phyloP scores from a whole-genome alignment of 2,888 invertebrate species.

The Lottia scabra region DNA sequence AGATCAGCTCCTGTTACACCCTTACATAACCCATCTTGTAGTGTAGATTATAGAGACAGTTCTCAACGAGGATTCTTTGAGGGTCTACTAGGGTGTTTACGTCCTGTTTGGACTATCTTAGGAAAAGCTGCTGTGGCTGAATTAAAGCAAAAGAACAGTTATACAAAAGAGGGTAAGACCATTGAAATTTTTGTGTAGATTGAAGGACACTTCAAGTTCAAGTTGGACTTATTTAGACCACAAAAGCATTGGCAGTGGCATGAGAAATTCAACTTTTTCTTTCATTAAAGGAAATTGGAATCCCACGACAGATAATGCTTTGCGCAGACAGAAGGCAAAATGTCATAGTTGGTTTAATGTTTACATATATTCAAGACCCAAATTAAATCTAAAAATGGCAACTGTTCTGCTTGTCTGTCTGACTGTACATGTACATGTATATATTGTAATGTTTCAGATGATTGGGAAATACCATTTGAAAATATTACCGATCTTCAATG shows the following conservation, averaged over 20 bases:
- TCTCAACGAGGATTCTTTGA: slow-evolving; percentile 65
- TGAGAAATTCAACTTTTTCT: no score
- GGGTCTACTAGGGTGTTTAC: slow-evolving; percentile 88
- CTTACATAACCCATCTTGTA: slow-evolving; percentile 46
- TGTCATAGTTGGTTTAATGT: no score
- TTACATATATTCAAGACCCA: no score
- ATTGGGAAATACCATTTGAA: slow-evolving; percentile 97
- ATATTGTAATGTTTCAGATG: slow-evolving; percentile 72
- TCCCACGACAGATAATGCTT: no score
- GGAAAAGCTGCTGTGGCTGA: slow-evolving; percentile 76
- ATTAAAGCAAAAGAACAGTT: slow-evolving; percentile 47
- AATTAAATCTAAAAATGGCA: no score
- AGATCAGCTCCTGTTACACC: slow-evolving; percentile 63
- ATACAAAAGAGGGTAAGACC: background rate
- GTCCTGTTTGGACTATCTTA: slow-evolving; percentile 88
- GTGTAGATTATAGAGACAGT: slow-evolving; percentile 57
- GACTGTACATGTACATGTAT: background rate
- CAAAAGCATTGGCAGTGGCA: no score
- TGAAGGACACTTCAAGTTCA: no score
- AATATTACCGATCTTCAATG: slow-evolving; percentile 88
- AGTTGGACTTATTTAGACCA: no score
- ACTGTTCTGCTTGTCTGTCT: no score
- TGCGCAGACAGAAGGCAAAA: no score
- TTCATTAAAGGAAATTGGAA: no score
- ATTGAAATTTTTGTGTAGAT: no score